Percentiles rank a stretch among this genome's conserved stretches.
phyloP scores from a whole-genome alignment of 2,113 vertebrate genomes.

The Otus sunia region DNA sequence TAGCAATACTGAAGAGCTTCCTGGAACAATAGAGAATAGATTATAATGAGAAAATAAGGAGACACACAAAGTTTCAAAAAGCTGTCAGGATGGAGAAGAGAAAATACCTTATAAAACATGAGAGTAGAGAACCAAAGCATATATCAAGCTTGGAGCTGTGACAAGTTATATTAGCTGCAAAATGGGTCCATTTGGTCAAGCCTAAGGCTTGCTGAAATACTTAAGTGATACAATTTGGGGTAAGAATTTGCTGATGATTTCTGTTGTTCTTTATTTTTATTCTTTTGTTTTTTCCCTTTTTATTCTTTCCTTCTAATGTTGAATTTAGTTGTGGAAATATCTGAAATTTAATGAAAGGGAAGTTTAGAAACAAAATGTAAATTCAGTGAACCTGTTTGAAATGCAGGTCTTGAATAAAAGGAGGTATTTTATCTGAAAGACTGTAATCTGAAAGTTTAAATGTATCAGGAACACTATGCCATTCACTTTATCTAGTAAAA shows the following conservation, averaged over 20 bases:
- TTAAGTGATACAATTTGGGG: background rate
- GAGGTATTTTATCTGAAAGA: background rate
- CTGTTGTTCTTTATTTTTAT: background rate
- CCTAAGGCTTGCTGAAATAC: background rate
- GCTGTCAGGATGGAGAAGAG: background rate
- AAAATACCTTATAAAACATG: background rate
- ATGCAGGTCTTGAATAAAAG: background rate
- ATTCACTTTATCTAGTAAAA: background rate
- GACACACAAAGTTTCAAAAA: background rate
- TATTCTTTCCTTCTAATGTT: background rate
- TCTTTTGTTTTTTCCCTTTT: rapidly evolving
- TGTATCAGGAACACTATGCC: background rate
- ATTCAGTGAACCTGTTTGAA: background rate
- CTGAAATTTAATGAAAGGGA: background rate
- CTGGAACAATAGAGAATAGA: background rate
- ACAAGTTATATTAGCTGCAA: background rate
- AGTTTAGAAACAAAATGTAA: background rate
- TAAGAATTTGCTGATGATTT: background rate
- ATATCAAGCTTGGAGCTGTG: background rate
- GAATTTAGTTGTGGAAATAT: background rate
- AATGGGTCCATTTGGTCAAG: background rate
- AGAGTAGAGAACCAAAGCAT: background rate
- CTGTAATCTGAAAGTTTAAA: background rate
- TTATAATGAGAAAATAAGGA: background rate
- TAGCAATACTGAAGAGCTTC: background rate